A percentile compares a stretch with the other conserved stretches of the same genome.
phyloP scores from a whole-genome alignment of 2,888 invertebrate genomes.

The Onchidella celtica region DNA sequence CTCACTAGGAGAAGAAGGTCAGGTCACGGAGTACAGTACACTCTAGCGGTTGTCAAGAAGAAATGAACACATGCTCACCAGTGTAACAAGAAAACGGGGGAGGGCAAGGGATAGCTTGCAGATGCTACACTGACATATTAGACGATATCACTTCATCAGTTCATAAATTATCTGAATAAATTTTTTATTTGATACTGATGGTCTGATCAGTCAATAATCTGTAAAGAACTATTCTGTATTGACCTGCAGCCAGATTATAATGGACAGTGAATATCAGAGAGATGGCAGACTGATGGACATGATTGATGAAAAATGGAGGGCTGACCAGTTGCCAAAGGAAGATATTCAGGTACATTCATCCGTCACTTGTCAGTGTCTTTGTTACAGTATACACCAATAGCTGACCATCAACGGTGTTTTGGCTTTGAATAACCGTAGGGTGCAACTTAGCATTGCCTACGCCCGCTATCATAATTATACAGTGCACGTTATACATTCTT shows the following conservation, averaged over 20 bases:
- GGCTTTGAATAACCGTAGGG: not conserved
- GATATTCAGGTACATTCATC: conserved; percentile 83
- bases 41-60: no score
- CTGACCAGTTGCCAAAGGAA: conserved; percentile 86
- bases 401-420: not conserved
- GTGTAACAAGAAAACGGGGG: no score
- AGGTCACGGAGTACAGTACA: no score
- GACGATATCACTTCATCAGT: no score
- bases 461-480: not conserved
- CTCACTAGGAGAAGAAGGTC: no score
- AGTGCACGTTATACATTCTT: not conserved
- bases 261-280: conserved; percentile 88
- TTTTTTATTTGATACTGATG: no score
- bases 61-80: no score
- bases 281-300: conserved; percentile 88
- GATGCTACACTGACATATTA: no score
- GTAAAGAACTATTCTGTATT: not conserved
- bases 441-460: not conserved
- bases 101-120: no score
- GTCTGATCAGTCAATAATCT: no score
- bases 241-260: conserved; percentile 68
- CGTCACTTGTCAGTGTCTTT: not conserved
- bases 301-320: conserved; percentile 93
- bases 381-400: not conserved
- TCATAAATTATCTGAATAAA: no score